Percentiles rank a stretch among this genome's conserved stretches.
These are phyloP conservation scores for Archivesica marissinica DNA, from an alignment of 1,140 invertebrate genomes.

Conservation along the genomic window DNA sequence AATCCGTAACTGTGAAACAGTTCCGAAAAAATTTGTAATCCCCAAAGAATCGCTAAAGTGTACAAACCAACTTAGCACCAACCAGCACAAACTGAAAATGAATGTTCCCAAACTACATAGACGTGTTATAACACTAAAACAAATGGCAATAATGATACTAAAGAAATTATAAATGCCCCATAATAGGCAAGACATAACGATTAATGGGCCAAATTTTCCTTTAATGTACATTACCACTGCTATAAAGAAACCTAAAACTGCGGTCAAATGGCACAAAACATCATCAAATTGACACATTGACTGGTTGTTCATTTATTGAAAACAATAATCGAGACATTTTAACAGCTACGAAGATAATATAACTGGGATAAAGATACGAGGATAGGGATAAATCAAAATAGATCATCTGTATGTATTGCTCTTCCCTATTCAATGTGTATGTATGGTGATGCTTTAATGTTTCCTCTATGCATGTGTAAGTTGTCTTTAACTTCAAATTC, in stretches of 20 bases:
- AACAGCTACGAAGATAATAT: constrained; percentile 48
- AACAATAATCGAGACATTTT: constrained; percentile 58
- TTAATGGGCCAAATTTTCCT: constrained; percentile 56
- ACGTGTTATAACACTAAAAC: constrained; percentile 58
- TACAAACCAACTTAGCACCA: constrained; percentile 29
- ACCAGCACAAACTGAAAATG: constrained; percentile 34
- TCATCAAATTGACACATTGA: constrained; percentile 62
- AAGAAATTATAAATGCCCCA: constrained; percentile 63
- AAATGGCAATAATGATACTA: constrained; percentile 61
- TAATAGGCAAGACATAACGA: constrained; percentile 61
- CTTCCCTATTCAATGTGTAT: too few species aligned
- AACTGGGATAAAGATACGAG: not conserved
- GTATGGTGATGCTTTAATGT: too few species aligned
- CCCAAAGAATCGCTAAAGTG: constrained; percentile 23
- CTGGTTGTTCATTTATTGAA: constrained; percentile 58
- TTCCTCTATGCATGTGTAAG: too few species aligned
- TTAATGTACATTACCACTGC: constrained; percentile 59
- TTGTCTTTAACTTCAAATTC: too few species aligned
- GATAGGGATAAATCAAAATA: constrained; percentile 17
- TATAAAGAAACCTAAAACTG: constrained; percentile 58
- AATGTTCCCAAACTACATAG: constrained; percentile 20
- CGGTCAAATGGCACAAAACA: constrained; percentile 60
- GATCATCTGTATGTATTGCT: too few species aligned
- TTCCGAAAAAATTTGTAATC: too few species aligned
- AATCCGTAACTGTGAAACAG: too few species aligned